phyloP scores from a whole-genome alignment of 2,888 invertebrate species.

The Nipponacmea schrenckii region DNA sequence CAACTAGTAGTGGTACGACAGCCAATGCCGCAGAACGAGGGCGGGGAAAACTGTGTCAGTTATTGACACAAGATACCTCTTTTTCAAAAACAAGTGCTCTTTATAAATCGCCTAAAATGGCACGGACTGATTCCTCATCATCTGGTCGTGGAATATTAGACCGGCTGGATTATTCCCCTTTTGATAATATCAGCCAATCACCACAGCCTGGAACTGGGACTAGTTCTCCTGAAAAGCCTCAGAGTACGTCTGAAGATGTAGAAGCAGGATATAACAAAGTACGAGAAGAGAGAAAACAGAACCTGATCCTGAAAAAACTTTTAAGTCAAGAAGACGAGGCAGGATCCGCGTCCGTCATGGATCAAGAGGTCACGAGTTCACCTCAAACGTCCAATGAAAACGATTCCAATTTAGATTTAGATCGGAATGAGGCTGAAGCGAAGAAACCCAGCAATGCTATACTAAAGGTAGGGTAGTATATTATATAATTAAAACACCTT shows the following conservation, averaged over 20 bases:
- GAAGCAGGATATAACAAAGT: constrained; percentile 28
- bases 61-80: constrained; percentile 46
- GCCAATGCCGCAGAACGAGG: constrained; percentile 21
- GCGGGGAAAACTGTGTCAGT: constrained; percentile 51
- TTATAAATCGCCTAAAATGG: not conserved
- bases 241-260: constrained; percentile 61
- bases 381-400: constrained; percentile 66
- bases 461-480: constrained; percentile 53
- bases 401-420: constrained; percentile 71
- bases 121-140: constrained; percentile 8
- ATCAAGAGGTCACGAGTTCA: constrained; percentile 30
- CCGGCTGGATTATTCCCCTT: constrained; percentile 38
- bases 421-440: constrained; percentile 63
- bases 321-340: constrained; percentile 78
- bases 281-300: constrained; percentile 36
- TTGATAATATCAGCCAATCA: constrained; percentile 52
- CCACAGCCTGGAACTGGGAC: constrained; percentile 58
- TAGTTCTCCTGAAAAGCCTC: constrained; percentile 60
- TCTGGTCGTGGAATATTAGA: not conserved
- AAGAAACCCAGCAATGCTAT: constrained; percentile 55
- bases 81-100: constrained; percentile 19
- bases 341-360: constrained; percentile 40
- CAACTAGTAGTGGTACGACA: not conserved
- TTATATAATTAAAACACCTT: too few species aligned
- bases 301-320: constrained; percentile 70